Conservation (phyloP, 2,888 invertebrate genomes). For the Incurvaria masculella region DNA sequence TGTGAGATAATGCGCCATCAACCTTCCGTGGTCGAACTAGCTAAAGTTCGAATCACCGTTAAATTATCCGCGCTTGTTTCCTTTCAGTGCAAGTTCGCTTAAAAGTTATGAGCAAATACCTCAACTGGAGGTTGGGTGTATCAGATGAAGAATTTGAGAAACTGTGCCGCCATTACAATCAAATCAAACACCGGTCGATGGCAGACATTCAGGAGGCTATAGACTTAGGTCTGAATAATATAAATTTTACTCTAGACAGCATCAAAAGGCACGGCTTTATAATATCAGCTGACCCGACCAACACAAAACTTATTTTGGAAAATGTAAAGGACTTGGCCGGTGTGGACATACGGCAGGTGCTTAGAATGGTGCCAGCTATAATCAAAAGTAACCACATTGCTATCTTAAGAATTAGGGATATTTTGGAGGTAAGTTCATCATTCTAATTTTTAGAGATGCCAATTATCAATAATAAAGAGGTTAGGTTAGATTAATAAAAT, state of each 20-base stretch:
- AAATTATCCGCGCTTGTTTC: too few relatives aligned
- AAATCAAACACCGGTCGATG: slow-evolving; percentile 41
- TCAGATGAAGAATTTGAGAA: slow-evolving; percentile 33
- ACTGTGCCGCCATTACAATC: slow-evolving; percentile 37
- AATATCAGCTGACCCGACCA: slow-evolving; percentile 55
- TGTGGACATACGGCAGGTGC: slow-evolving; percentile 50
- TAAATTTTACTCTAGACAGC: slow-evolving; percentile 50
- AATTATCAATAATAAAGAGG: too few relatives aligned
- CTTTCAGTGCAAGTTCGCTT: slow-evolving; percentile 40
- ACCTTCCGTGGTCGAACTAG: too few relatives aligned
- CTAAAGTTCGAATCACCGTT: too few relatives aligned
- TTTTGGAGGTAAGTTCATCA: slow-evolving; percentile 49
- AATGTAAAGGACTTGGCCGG: slow-evolving; percentile 54
- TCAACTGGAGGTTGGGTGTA: slow-evolving; percentile 35
- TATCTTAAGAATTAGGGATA: slow-evolving; percentile 49
- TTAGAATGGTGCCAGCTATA: slow-evolving; percentile 59
- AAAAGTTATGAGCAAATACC: slow-evolving; percentile 35
- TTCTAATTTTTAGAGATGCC: too few relatives aligned
- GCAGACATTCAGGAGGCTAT: slow-evolving; percentile 52
- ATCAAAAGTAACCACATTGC: slow-evolving; percentile 57
- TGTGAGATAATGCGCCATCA: neutral
- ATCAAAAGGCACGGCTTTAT: slow-evolving; percentile 61
- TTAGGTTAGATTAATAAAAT: too few relatives aligned
- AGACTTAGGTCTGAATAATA: slow-evolving; percentile 48
- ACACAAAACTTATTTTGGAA: slow-evolving; percentile 52